Conservation (phyloP, 2,113 vertebrate species). For the Ellobius talpinus region DNA sequence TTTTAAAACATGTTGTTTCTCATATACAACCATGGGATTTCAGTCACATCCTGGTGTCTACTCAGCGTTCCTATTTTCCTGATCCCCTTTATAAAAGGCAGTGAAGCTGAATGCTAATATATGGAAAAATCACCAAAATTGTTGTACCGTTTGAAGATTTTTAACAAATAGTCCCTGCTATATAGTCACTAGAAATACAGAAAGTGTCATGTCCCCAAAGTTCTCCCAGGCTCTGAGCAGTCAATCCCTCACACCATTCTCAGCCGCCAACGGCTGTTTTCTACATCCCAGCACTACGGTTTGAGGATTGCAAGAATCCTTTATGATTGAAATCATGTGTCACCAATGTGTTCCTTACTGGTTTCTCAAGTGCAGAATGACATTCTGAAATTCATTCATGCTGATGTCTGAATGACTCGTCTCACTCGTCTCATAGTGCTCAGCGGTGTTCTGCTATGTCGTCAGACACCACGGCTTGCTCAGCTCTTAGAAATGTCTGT, state of each 20-base stretch:
- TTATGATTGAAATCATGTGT: background rate
- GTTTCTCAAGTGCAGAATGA: background rate
- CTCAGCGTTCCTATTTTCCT: background rate
- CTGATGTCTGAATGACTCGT: background rate
- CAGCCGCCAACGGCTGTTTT: background rate
- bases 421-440: too few species aligned
- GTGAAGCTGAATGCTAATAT: background rate
- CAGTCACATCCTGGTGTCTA: background rate
- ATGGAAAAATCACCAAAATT: background rate
- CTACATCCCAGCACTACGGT: background rate
- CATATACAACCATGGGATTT: background rate
- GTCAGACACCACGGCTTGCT: background rate
- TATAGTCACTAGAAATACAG: background rate
- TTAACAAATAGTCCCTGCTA: background rate
- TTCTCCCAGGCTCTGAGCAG: background rate
- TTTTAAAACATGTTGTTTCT: background rate
- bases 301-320: background rate
- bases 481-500: background rate
- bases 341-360: background rate
- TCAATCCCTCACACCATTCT: background rate
- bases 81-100: background rate
- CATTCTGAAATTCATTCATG: background rate
- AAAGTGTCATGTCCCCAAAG: background rate
- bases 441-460: too few species aligned
- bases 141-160: background rate